Conservation (phyloP, 1,140 invertebrate genomes). For the Rhopalosiphum padi region DNA sequence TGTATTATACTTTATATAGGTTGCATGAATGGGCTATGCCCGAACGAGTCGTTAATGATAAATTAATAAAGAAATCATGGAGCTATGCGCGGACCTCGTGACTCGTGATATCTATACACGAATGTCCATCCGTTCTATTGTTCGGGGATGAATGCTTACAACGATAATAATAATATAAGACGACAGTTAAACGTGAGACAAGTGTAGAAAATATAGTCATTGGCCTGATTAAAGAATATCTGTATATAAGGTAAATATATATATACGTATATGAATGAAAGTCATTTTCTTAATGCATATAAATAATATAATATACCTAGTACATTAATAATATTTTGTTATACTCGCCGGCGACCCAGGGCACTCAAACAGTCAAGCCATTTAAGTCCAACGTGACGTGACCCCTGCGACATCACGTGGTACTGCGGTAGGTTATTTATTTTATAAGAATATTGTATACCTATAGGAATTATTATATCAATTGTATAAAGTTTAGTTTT, state of each 20-base stretch:
- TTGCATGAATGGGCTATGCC: not conserved
- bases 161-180: not conserved
- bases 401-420: not conserved
- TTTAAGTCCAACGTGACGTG: not conserved
- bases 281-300: not conserved
- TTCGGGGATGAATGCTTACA: not conserved
- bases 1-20: not conserved
- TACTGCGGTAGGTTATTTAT: not conserved
- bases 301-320: not conserved
- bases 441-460: not conserved
- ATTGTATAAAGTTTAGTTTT: not conserved
- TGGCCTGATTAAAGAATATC: not conserved
- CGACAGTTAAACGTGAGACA: not conserved
- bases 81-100: not conserved
- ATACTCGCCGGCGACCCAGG: not conserved
- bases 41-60: not conserved
- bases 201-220: slow-evolving; percentile 10
- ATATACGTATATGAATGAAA: not conserved
- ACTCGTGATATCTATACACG: not conserved
- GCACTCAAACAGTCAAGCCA: not conserved
- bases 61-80: not conserved
- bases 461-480: not conserved
- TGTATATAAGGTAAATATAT: not conserved
- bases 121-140: slow-evolving; percentile 1
- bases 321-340: not conserved